Percentiles rank a stretch among this genome's conserved stretches.
phyloP scores from a whole-genome alignment of 2,113 vertebrate genomes.

The Megaceryle torquata region DNA sequence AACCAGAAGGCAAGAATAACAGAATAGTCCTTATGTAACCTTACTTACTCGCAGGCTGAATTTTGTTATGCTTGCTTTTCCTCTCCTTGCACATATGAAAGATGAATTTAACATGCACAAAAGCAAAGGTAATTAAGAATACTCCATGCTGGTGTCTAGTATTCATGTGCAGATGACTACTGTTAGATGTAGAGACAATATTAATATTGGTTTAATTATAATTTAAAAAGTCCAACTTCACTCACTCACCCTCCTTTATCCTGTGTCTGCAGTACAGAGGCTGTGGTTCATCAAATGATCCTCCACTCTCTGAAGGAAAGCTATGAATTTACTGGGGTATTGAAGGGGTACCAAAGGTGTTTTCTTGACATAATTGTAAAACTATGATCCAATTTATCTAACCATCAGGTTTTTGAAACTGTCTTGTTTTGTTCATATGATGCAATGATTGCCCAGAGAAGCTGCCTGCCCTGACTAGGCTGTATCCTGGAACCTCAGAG shows the following conservation, averaged over 20 bases:
- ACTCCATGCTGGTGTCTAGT: slow-evolving; percentile 36
- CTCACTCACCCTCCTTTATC: not conserved
- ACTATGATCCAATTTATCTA: not conserved
- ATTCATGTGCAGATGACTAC: slow-evolving; percentile 34
- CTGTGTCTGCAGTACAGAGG: not conserved
- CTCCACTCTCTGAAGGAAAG: not conserved
- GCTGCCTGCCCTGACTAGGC: not conserved
- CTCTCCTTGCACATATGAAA: not conserved
- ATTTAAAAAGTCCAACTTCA: not conserved
- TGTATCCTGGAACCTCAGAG: not conserved
- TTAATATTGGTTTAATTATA: not conserved
- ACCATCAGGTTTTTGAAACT: not conserved
- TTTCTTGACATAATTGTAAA: not conserved
- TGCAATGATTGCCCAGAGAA: not conserved
- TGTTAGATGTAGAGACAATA: not conserved
- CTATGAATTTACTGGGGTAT: not conserved
- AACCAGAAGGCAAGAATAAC: not conserved
- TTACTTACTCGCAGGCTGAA: slow-evolving; percentile 32
- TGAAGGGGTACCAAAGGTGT: not conserved
- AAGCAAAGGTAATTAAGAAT: slow-evolving; percentile 50
- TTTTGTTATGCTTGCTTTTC: not conserved
- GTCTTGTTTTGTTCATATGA: not conserved
- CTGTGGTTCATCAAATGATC: not conserved
- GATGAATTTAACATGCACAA: slow-evolving; percentile 53
- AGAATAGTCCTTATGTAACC: not conserved